Evolutionary conservation across 2,888 invertebrate genomes (phyloP), one percentile per base, ranked within the genome.

Genomic region (Oscheius sp.): DNA sequence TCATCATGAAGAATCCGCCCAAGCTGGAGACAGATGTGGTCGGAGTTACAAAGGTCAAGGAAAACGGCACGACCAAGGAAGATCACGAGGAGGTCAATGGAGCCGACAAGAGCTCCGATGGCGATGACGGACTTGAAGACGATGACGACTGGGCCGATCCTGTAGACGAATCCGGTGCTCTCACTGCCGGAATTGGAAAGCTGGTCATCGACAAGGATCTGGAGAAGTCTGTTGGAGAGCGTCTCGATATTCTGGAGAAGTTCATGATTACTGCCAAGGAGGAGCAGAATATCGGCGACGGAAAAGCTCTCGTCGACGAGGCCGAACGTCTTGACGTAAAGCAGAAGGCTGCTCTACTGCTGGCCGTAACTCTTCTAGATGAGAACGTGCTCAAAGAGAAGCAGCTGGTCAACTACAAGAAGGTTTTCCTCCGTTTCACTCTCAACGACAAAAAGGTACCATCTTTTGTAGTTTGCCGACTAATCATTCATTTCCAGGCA

Each of bases 1-100:
- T 94, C 92, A 99, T 99, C 89, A 92, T 99, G 85, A 99, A 99
- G 92, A 98, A 99, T 92, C 99, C 99, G 84, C 98, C 99, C 10
- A 84, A 83, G 65, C 73, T 74, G 32, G 87, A 88, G 47, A 78
- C 80, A 33, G 78, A 81, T 76, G 74, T 79, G 51, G 63, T 63
- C 21, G 63, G 63, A 21, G 63, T 29, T n/a, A 71, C 79, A 75
- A 60, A 75, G 79, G 74, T 59, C 59, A 78, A 76, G 50, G 83
- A 87, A 55, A 73, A 65, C 29, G 66, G 66, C 13, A 50, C 65
- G 10, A 13, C 63, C 37, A 53, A 68, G 13, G 55, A 68, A 35
- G 35, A 35, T 53, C 9, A 47, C n/a, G 68, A 68, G 3, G 37
- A 33, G 33, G 37, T 10, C 53, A 66, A 68, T 53, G 65, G 65